Percentiles rank a stretch among this genome's conserved stretches.
These are phyloP conservation scores for Sylvia borin DNA, from an alignment of 2,797 vertebrate genomes.

Conservation along the genomic window DNA sequence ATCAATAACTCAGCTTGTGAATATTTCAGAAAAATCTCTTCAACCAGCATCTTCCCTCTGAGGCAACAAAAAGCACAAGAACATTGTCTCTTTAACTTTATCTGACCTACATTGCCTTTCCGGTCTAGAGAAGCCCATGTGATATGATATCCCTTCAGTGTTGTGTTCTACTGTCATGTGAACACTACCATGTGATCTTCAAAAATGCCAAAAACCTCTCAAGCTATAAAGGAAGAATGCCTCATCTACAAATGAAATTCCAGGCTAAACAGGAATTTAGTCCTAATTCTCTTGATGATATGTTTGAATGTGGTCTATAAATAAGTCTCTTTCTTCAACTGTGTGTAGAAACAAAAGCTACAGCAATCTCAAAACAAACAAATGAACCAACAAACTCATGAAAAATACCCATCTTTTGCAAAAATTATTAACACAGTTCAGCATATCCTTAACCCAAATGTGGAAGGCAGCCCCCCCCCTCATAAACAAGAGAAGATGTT, in stretches of 20 bases:
- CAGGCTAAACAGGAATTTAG: not conserved
- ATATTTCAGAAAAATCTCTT: conserved; percentile 25
- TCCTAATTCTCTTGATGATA: not conserved
- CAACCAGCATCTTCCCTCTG: not conserved
- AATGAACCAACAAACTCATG: not conserved
- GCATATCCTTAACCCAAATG: not conserved
- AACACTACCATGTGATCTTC: not conserved
- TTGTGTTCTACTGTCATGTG: not conserved
- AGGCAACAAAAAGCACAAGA: not conserved
- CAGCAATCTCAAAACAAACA: not conserved
- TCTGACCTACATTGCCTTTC: not conserved
- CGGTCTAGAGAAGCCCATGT: not conserved
- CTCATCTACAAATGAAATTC: not conserved
- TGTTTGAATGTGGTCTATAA: not conserved
- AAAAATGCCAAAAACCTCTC: not conserved
- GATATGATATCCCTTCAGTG: not conserved
- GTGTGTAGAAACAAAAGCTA: not conserved
- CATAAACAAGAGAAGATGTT: not conserved
- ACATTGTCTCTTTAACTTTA: not conserved
- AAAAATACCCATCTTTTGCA: not conserved
- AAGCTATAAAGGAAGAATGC: not conserved
- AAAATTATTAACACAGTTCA: not conserved
- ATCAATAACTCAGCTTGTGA: conserved; percentile 29
- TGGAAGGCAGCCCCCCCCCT: not conserved
- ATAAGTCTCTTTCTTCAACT: not conserved